A percentile compares a stretch with the other conserved stretches of the same genome.
Evolutionary conservation across 2,797 vertebrate species (phyloP).

Genomic region (Schizopygopsis malacanthus): DNA sequence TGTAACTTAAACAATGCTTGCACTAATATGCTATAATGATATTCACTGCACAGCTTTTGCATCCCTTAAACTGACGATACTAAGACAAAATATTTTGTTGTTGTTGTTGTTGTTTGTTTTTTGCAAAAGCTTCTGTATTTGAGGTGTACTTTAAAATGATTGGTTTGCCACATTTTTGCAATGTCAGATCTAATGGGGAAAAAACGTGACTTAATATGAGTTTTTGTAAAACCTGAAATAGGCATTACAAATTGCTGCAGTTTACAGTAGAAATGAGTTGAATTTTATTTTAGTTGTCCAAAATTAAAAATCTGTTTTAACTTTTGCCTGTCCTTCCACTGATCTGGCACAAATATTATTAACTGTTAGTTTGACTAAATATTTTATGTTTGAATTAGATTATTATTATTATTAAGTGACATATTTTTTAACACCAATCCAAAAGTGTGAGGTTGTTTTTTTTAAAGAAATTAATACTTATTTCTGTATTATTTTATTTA

Average conservation of each 20-base stretch:
- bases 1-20: constrained; percentile 62
- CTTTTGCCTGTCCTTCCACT: not conserved
- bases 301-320: not conserved
- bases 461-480: not conserved
- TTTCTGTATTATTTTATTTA: not conserved
- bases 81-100: not conserved
- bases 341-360: not conserved
- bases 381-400: not conserved
- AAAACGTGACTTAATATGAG: not conserved
- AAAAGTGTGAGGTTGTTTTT: not conserved
- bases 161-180: not conserved
- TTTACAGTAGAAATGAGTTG: not conserved
- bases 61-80: constrained; percentile 12
- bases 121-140: constrained; percentile 16
- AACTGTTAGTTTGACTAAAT: not conserved
- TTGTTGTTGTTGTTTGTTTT: not conserved
- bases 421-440: not conserved
- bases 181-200: constrained; percentile 4
- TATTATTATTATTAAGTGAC: not conserved
- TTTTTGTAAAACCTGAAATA: constrained; percentile 6
- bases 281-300: not conserved
- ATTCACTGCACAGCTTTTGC: constrained; percentile 36
- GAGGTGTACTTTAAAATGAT: not conserved
- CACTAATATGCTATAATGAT: constrained; percentile 74
- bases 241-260: not conserved